Evolutionary conservation across 2,888 invertebrate genomes (phyloP).

Genomic region (Heliconius sara): DNA sequence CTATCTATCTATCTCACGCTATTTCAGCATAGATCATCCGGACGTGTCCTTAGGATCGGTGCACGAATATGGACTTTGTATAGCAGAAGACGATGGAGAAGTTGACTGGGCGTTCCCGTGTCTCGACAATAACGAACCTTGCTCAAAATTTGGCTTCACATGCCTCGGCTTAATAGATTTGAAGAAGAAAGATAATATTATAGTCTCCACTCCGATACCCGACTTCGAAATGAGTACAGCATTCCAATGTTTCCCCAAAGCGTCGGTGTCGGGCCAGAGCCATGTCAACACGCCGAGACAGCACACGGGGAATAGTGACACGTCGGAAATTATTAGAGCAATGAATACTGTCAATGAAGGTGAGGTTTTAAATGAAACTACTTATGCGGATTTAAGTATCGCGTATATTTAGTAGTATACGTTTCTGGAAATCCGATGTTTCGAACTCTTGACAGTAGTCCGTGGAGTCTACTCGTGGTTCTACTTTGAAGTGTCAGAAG

Average conservation of each 20-base stretch:
- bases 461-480: too few relatives aligned
- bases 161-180: conserved; percentile 94
- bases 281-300: conserved; percentile 69
- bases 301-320: conserved; percentile 76
- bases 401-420: too few relatives aligned
- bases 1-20: background rate
- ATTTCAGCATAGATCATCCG: conserved; percentile 85
- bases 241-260: conserved; percentile 70
- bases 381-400: too few relatives aligned
- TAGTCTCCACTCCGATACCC: conserved; percentile 67
- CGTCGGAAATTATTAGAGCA: conserved; percentile 75
- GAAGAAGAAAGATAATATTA: conserved; percentile 67
- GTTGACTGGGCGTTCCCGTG: conserved; percentile 97
- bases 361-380: conserved; percentile 26
- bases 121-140: conserved; percentile 93
- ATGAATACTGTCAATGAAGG: conserved; percentile 79
- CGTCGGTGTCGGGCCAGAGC: conserved; percentile 67
- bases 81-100: conserved; percentile 98
- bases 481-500: too few relatives aligned
- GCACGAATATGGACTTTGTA: conserved; percentile 92
- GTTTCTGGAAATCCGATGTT: too few relatives aligned
- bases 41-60: conserved; percentile 86
- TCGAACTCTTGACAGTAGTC: too few relatives aligned
- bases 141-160: conserved; percentile 96
- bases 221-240: conserved; percentile 68